Evolutionary conservation across 2,888 invertebrate species (phyloP), one percentile per base, ranked within the genome.

Genomic region (Lordiphosa andalusiaca): DNA sequence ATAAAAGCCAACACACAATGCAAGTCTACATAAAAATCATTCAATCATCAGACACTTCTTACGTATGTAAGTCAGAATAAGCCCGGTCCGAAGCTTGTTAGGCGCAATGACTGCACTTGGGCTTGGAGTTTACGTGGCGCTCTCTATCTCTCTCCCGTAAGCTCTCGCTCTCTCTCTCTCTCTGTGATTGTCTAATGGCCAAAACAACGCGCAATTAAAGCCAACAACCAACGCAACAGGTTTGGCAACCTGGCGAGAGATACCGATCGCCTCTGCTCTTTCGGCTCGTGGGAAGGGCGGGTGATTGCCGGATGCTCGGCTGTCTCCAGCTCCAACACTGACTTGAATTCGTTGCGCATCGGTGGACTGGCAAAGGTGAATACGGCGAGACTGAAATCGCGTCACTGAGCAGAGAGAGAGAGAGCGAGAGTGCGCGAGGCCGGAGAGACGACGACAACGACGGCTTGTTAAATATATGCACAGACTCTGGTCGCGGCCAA

Each of bases 171-270:
- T 10, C 44, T 9, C 13, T 21, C 40, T n/a, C 40, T 21, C 46
- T 35, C 38, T 38, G 23, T 21, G 48, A 16, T 40, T 47, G 13
- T 38, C 25, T 39, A 12, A 19, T 48, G 47, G 38, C n/a, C 33
- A 49, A 21, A 33, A 42, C 38, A n/a, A 39, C 39, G 44, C 53
- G 52, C 54, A 69, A 60, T 69, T 62, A 55, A 63, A 69, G 54
- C 51, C 42, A 52, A 35, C 46, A 49, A 38, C 23, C 46, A 63
- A 53, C 70, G 61, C 56, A 73, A 73, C 72, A 66, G 74, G 72
- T 73, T 73, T 73, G 71, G 60, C 71, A 69, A 71, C 69, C 60
- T 60, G 51, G 51, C 71, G 57, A 66, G 63, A 69, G 52, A 60
- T 47, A 48, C 42, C 41, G 62, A 53, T 54, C 36, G 25, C 23